These are phyloP conservation scores for Pogoniulus pusillus DNA, from an alignment of 2,797 vertebrate genomes.

Conservation along the genomic window DNA sequence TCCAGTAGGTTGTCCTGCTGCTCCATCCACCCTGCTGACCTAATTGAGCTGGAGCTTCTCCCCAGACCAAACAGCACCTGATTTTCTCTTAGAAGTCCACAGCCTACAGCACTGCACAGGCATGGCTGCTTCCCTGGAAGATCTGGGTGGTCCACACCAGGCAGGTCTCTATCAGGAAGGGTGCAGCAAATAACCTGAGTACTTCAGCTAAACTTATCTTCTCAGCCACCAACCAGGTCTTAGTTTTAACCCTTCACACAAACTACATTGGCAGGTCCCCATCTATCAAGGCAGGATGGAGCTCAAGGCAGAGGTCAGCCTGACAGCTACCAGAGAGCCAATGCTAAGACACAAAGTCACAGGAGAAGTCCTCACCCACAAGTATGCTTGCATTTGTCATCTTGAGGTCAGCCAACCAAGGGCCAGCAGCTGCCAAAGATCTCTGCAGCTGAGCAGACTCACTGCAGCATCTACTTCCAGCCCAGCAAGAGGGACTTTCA, in stretches of 20 bases:
- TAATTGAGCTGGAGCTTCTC: accelerated
- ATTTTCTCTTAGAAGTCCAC: background rate
- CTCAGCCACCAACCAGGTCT: background rate
- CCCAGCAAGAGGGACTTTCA: background rate
- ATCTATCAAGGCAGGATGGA: background rate
- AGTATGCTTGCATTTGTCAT: background rate
- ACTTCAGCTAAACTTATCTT: background rate
- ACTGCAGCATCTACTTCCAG: background rate
- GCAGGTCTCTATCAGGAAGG: background rate
- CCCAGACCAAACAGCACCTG: background rate
- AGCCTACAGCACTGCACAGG: background rate
- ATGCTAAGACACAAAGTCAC: background rate
- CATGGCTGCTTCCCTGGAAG: background rate
- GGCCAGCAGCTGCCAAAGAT: background rate
- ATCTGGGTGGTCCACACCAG: background rate
- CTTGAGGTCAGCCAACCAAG: background rate
- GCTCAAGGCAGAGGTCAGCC: background rate
- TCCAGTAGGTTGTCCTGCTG: background rate
- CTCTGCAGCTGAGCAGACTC: background rate
- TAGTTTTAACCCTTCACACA: background rate
- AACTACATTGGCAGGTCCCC: background rate
- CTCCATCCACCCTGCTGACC: background rate
- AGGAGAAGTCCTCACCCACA: background rate
- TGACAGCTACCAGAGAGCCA: background rate
- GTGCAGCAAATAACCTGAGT: accelerated